Evolutionary conservation across 2,797 vertebrate species (phyloP).

Genomic region (Spinus pinus): DNA sequence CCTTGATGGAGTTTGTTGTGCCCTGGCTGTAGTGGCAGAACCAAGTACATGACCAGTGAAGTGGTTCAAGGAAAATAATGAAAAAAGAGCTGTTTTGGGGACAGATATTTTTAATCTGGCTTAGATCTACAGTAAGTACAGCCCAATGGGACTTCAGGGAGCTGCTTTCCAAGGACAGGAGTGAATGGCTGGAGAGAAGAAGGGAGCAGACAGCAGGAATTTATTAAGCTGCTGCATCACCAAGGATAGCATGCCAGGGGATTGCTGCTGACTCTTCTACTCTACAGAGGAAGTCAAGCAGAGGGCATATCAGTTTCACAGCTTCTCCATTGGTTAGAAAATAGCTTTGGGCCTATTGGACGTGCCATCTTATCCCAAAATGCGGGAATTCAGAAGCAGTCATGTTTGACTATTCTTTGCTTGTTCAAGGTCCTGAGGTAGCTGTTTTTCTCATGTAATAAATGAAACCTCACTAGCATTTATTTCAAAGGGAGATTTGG

Average conservation of each 20-base stretch:
- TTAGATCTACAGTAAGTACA: neutral
- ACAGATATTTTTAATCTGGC: neutral
- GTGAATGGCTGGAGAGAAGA: neutral
- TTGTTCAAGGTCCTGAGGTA: neutral
- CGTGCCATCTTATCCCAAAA: neutral
- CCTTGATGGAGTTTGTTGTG: neutral
- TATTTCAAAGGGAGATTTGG: neutral
- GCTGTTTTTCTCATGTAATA: neutral
- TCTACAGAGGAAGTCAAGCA: neutral
- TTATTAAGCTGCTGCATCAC: neutral
- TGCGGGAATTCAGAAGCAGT: neutral
- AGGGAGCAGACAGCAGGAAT: neutral
- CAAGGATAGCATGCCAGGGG: neutral
- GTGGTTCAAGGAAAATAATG: neutral
- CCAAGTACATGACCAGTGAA: neutral
- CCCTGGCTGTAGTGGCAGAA: neutral
- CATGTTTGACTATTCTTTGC: neutral
- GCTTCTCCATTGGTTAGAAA: neutral
- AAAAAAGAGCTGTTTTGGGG: neutral
- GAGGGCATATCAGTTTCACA: neutral
- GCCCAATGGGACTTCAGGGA: neutral
- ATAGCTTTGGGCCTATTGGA: neutral
- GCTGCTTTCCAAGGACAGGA: neutral
- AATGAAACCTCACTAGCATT: neutral
- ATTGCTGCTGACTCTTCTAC: neutral